These are phyloP conservation scores for Scaptodrosophila lebanonensis DNA, from an alignment of 1,140 invertebrate genomes.

Conservation along the genomic window DNA sequence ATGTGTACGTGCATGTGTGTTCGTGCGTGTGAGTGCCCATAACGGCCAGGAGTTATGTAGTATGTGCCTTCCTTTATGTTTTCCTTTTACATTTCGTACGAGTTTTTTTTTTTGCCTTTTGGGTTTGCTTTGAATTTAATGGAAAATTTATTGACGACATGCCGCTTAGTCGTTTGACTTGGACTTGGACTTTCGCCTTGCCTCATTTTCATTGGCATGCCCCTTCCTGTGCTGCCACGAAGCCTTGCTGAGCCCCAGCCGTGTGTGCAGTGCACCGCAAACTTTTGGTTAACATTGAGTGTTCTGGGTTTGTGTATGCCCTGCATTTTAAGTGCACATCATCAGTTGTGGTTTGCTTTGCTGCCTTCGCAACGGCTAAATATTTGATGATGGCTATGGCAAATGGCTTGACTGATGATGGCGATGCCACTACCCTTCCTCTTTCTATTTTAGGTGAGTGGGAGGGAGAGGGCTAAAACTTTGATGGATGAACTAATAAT, in stretches of 20 bases:
- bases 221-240: neutral
- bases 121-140: constrained; percentile 70
- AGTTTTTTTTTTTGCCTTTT: constrained; percentile 51
- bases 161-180: constrained; percentile 73
- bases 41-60: constrained; percentile 64
- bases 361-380: constrained; percentile 44
- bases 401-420: too few species aligned
- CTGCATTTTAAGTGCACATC: constrained; percentile 23
- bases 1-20: neutral
- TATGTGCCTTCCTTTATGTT: constrained; percentile 63
- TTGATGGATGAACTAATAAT: too few species aligned
- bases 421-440: too few species aligned
- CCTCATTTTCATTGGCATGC: constrained; percentile 18
- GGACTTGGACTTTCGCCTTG: constrained; percentile 64
- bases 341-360: too few species aligned
- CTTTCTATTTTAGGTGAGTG: too few species aligned
- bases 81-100: constrained; percentile 17
- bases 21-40: constrained; percentile 9
- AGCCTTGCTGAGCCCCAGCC: constrained; percentile 40
- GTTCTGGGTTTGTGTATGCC: constrained; percentile 56
- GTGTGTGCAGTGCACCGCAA: constrained; percentile 49
- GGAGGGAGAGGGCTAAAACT: too few species aligned
- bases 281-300: constrained; percentile 56
- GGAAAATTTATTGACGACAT: constrained; percentile 74
- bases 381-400: constrained; percentile 62